Percentiles rank a stretch among this genome's conserved stretches.
Conservation (phyloP, 2,797 vertebrate species). For the Odontamblyopus rebecca region DNA sequence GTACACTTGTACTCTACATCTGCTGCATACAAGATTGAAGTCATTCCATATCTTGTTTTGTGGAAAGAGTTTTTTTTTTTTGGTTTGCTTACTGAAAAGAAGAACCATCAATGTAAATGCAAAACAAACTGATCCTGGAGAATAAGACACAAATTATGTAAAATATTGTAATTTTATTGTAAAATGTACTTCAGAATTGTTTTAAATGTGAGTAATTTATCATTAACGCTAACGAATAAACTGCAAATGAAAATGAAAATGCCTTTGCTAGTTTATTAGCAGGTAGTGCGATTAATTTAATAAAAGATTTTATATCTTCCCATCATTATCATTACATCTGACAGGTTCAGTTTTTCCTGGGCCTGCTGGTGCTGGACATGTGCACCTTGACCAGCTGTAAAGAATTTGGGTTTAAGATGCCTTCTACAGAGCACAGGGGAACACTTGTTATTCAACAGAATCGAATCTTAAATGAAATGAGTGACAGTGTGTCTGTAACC, state of each 20-base stretch:
- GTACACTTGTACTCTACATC: slow-evolving; percentile 79
- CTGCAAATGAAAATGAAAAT: slow-evolving; percentile 57
- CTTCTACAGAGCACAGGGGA: slow-evolving; percentile 53
- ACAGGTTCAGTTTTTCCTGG: slow-evolving; percentile 18
- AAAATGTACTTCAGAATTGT: slow-evolving; percentile 73
- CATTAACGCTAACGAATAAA: slow-evolving; percentile 81
- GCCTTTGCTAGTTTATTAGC: slow-evolving; percentile 36
- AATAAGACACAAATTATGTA: slow-evolving; percentile 53
- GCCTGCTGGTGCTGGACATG: slow-evolving; percentile 23
- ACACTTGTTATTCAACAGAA: slow-evolving; percentile 64
- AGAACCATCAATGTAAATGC: slow-evolving; percentile 27
- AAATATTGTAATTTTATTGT: slow-evolving; percentile 62
- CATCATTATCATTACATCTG: background rate
- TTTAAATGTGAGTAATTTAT: slow-evolving; percentile 84
- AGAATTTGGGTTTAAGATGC: slow-evolving; percentile 61
- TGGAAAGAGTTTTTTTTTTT: slow-evolving; percentile 36
- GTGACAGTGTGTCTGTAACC: slow-evolving; percentile 69
- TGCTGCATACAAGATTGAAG: slow-evolving; percentile 59
- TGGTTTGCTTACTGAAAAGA: slow-evolving; percentile 33
- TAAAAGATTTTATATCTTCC: background rate
- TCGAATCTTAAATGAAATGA: slow-evolving; percentile 78
- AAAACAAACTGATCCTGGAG: slow-evolving; percentile 29
- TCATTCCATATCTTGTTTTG: slow-evolving; percentile 71
- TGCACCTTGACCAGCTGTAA: slow-evolving; percentile 55
- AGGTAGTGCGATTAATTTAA: background rate